A percentile compares a stretch with the other conserved stretches of the same genome.
Conservation (phyloP, 2,113 vertebrate genomes). For the Hemicordylus capensis region DNA sequence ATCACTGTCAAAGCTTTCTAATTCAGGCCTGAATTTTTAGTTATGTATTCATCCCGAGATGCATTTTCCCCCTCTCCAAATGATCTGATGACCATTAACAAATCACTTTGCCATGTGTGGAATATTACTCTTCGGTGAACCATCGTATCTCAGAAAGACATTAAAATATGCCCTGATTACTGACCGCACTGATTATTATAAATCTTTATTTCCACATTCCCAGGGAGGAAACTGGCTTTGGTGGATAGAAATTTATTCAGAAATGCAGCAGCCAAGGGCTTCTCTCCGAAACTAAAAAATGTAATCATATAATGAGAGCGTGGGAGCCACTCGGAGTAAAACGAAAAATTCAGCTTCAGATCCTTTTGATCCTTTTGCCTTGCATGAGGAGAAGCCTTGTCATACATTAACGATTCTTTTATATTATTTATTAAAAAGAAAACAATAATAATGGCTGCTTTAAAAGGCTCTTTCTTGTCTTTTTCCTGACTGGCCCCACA, state of each 20-base stretch:
- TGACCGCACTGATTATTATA: neutral
- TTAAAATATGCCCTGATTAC: constrained; percentile 36
- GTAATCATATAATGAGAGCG: constrained; percentile 14
- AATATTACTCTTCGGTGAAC: constrained; percentile 45
- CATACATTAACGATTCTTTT: constrained; percentile 3
- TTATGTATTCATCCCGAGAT: constrained; percentile 7
- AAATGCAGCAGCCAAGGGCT: constrained; percentile 7
- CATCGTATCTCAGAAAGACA: constrained; percentile 20
- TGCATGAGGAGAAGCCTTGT: neutral
- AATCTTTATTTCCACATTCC: constrained; percentile 12
- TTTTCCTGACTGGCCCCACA: neutral
- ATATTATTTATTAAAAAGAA: too few relatives aligned
- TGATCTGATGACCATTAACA: constrained; percentile 30
- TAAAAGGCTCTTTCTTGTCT: neutral
- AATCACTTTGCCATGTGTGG: constrained; percentile 44
- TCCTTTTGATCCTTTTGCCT: constrained; percentile 20
- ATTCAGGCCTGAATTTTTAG: constrained; percentile 12
- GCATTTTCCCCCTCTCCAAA: neutral
- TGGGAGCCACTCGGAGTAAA: neutral
- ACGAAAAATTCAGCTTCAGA: constrained; percentile 15
- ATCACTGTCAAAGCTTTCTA: neutral
- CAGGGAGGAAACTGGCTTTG: neutral
- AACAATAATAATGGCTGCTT: neutral
- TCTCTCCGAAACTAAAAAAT: constrained; percentile 9
- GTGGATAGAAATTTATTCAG: constrained; percentile 32